Percentiles rank a stretch among this genome's conserved stretches.
These are phyloP conservation scores for Leucophenga maculata DNA, from an alignment of 2,888 invertebrate species.

Conservation along the genomic window DNA sequence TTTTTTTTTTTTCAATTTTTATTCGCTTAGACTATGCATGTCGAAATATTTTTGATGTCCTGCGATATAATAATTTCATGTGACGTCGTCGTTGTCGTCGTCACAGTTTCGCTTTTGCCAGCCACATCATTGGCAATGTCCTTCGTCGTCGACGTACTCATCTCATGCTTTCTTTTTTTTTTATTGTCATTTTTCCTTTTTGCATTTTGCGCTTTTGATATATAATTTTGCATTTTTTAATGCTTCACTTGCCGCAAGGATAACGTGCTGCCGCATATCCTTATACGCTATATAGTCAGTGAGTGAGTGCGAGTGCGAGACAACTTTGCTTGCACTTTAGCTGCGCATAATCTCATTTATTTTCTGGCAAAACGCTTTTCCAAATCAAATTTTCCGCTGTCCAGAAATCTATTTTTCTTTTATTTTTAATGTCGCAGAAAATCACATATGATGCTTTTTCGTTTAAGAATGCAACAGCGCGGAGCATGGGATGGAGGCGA, in stretches of 20 bases:
- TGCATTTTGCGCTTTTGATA: conserved; percentile 60
- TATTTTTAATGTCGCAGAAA: conserved; percentile 2
- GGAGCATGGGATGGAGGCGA: background rate
- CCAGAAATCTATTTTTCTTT: conserved; percentile 16
- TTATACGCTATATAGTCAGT: background rate
- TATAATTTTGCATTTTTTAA: conserved; percentile 66
- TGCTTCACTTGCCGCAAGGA: conserved; percentile 59
- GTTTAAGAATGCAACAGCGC: too few species aligned
- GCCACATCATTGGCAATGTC: conserved; percentile 24
- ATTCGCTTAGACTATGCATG: conserved; percentile 6
- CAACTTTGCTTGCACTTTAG: conserved; percentile 53
- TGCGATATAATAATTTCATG: conserved; percentile 64
- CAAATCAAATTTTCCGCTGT: conserved; percentile 65
- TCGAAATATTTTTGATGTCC: conserved; percentile 29
- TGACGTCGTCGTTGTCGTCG: conserved; percentile 44
- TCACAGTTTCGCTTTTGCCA: conserved; percentile 38
- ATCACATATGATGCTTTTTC: background rate
- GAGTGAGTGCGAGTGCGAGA: conserved; percentile 2
- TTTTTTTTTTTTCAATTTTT: background rate
- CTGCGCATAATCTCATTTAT: conserved; percentile 68
- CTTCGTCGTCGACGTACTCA: conserved; percentile 30
- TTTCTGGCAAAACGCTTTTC: conserved; percentile 69
- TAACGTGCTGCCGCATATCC: background rate
- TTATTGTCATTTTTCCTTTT: conserved; percentile 27
- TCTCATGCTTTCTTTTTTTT: conserved; percentile 1